These are phyloP conservation scores for Pelodytes ibericus DNA, from an alignment of 2,797 vertebrate genomes.

Conservation along the genomic window DNA sequence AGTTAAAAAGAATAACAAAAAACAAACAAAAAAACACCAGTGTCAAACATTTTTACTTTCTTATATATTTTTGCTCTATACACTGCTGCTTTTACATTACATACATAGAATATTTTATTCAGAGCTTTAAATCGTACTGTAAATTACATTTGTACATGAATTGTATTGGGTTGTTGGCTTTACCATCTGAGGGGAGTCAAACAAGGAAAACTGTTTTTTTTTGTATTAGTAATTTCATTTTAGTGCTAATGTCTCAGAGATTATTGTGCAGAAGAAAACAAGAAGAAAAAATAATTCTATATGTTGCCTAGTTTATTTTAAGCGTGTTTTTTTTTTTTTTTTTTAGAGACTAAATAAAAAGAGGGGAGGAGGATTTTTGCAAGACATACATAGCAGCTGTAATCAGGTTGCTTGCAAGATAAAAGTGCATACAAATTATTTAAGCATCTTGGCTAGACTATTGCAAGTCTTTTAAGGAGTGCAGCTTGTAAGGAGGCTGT, in stretches of 20 bases:
- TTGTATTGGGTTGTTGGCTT: constrained; percentile 67
- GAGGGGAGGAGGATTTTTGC: constrained; percentile 60
- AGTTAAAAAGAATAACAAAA: constrained; percentile 35
- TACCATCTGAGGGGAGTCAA: constrained; percentile 62
- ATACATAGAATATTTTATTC: constrained; percentile 69
- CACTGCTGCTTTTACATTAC: constrained; percentile 67
- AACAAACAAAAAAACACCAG: constrained; percentile 15
- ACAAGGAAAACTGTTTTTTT: constrained; percentile 52
- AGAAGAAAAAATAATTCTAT: neutral
- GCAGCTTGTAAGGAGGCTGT: constrained; percentile 66
- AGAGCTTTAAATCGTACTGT: constrained; percentile 71
- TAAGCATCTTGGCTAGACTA: constrained; percentile 60
- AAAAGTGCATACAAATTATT: constrained; percentile 44
- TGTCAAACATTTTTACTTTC: constrained; percentile 43
- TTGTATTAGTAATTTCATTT: constrained; percentile 28
- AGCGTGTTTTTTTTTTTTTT: constrained; percentile 65
- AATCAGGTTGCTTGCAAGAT: constrained; percentile 70
- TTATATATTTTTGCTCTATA: constrained; percentile 55
- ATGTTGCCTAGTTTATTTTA: constrained; percentile 39
- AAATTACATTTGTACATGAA: constrained; percentile 69
- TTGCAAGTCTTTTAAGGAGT: constrained; percentile 60
- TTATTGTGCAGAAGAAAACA: constrained; percentile 19
- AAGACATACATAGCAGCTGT: no score
- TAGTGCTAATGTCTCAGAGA: constrained; percentile 30
- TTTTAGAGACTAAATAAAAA: constrained; percentile 58